phyloP scores from a whole-genome alignment of 2,113 vertebrate genomes.

The Solenodon paradoxus region DNA sequence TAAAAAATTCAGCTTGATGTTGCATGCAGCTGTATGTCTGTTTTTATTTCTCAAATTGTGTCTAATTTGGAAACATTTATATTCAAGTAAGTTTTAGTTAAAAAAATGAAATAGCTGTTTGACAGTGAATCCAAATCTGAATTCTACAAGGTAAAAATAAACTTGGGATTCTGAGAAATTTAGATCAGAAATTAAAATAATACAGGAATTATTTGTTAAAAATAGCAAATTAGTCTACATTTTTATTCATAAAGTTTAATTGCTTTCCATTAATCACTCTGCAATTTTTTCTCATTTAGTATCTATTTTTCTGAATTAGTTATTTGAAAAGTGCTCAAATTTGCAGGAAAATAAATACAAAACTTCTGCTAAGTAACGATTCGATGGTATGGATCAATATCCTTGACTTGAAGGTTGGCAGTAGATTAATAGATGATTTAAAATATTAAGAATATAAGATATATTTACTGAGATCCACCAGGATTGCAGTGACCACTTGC shows the following conservation, averaged over 20 bases:
- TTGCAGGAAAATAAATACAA: background rate
- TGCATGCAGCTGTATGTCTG: background rate
- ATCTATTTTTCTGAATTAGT: background rate
- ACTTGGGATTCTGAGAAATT: background rate
- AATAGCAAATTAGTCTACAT: background rate
- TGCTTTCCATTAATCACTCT: background rate
- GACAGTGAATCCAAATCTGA: background rate
- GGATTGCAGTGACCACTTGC: background rate
- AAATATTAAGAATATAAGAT: background rate
- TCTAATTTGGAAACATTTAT: background rate
- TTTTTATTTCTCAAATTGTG: background rate
- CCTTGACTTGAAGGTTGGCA: background rate
- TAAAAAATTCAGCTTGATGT: background rate
- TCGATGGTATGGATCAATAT: background rate
- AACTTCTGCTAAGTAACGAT: background rate
- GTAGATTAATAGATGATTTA: background rate
- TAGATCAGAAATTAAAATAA: background rate
- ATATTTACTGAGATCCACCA: background rate
- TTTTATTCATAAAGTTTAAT: background rate
- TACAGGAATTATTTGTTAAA: background rate
- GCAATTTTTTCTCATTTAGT: background rate
- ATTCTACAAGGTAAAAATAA: background rate
- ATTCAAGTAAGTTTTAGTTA: background rate
- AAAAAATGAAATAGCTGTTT: background rate
- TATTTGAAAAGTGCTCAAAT: background rate